These are phyloP conservation scores for Parthenolecanium corni DNA, from an alignment of 2,888 invertebrate species.

Conservation along the genomic window DNA sequence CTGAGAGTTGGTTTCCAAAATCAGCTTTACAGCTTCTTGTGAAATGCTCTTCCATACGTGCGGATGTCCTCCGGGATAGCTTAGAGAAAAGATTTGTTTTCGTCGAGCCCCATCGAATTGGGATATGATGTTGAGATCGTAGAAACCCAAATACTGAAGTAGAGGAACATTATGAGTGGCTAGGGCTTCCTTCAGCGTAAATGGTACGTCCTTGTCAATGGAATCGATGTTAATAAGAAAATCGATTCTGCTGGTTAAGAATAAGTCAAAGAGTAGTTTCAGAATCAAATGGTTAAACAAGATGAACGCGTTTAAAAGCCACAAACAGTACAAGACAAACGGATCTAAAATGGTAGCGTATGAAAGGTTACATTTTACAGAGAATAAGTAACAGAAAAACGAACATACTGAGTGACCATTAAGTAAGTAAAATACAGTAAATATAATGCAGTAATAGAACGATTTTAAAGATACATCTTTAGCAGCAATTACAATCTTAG, in stretches of 20 bases:
- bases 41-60: slow-evolving; percentile 29
- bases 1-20: slow-evolving; percentile 8
- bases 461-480: slow-evolving; percentile 10
- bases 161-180: slow-evolving; percentile 16
- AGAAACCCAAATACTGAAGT: slow-evolving; percentile 20
- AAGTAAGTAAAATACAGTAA: slow-evolving; percentile 13
- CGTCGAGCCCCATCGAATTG: slow-evolving; percentile 22
- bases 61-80: slow-evolving; percentile 28
- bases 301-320: slow-evolving; percentile 19
- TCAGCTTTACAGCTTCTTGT: slow-evolving; percentile 18
- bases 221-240: slow-evolving; percentile 1
- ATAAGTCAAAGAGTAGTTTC: slow-evolving; percentile 13
- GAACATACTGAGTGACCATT: slow-evolving; percentile 6
- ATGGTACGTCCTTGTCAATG: background rate
- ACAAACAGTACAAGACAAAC: slow-evolving; percentile 13
- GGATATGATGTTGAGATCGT: slow-evolving; percentile 14
- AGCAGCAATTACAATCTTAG: background rate
- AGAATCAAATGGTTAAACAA: slow-evolving; percentile 19
- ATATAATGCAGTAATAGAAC: slow-evolving; percentile 7
- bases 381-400: slow-evolving; percentile 17
- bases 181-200: slow-evolving; percentile 11
- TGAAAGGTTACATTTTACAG: slow-evolving; percentile 11
- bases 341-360: slow-evolving; percentile 11
- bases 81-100: slow-evolving; percentile 30
- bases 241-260: slow-evolving; percentile 2